Evolutionary conservation across 2,888 invertebrate genomes (phyloP), one percentile per base, ranked within the genome.

Genomic region (Himalopsyche kuldschensis): DNA sequence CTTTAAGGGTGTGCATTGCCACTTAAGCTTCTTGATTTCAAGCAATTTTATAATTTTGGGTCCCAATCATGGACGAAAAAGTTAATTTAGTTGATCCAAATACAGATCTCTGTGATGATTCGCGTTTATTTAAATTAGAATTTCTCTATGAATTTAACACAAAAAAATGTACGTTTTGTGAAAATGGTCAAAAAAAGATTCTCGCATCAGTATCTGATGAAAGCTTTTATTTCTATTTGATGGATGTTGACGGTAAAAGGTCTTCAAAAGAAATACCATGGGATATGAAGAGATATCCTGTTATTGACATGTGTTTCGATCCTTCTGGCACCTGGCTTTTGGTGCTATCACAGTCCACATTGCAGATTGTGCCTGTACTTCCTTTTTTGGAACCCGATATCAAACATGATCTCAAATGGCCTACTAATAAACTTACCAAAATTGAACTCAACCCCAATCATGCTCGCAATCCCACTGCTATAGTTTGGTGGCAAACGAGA

Each of bases 271-370:
- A 84, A 78, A 84, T 84, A 86, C 90, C 91, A 86, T 92, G 92
- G 92, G 91, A 91, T 88, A 91, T 91, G 86, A 84, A 90, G 32
- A 91, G 91, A 86, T 91, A 91, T 89, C 91, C 90, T 48, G 93
- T 95, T 83, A 93, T 94, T 88, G 94, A 94, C 88, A 91, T 97
- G 89, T 96, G 96, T 89, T 97, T 97, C 90, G 96, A 97, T 90
- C 95, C 96, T 1, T 93, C 95, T 84, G 97, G 96, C 81, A 94
- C 94, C 69, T 96, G 96, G 96, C 90, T 96, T 32, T 90, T 96
- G 31, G 92, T 94, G 86, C 90, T 93, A 84, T 93, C 93, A 89
- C 92, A 92, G 88, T 90, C 90, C 86, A 91, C 91, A 87, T 88
- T 92, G 6, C 87, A 91, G 35, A 88, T 92, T n/a, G 90, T 92